Evolutionary conservation across 2,113 vertebrate genomes (phyloP), one percentile per base, ranked within the genome.

Genomic region (Osmerus eperlanus): DNA sequence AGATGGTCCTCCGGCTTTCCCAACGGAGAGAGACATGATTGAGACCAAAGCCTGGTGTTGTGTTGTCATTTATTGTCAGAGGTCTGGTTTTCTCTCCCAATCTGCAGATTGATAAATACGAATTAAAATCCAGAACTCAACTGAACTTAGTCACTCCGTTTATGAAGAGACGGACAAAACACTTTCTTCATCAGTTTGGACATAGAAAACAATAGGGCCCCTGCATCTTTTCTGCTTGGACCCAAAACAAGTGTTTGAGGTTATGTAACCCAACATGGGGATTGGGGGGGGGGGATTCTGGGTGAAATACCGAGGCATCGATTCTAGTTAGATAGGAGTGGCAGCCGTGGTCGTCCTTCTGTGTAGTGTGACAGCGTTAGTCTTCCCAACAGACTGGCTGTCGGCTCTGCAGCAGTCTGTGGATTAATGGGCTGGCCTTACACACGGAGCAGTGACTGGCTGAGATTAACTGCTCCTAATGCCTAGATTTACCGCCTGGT

Each of bases 401-500:
- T 80, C 80, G 76, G 71, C 70, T 58, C 13, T 21, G 65, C 68
- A 72, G 76, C 66, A n/a, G 62, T 74, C 73, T 51, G 73, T 56
- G 80, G 78, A 90, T 87, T 83, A 64, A 89, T 78, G 36, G 77
- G 73, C 67, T 54, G 70, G 66, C 64, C 68, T 78, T 67, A 7
- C 14, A 12, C 71, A 72, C 72, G 41, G 41, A 80, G 77, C 71
- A 84, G 79, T 21, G 62, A 41, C 67, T 25, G 78, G 65, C 67
- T 51, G 78, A 88, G 85, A 87, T 83, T 81, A 83, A 73, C 58
- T 79, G 25, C 78, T 81, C 82, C 73, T n/a, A 52, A 81, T 71
- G 51, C 78, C 76, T 59, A 89, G 86, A 89, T 89, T 89, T 85
- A 87, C 79, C 62, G 78, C 80, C 62, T 29, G 36, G 76, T 84